These are phyloP conservation scores for Chironomus tepperi DNA, from an alignment of 1,140 invertebrate species.

Conservation along the genomic window DNA sequence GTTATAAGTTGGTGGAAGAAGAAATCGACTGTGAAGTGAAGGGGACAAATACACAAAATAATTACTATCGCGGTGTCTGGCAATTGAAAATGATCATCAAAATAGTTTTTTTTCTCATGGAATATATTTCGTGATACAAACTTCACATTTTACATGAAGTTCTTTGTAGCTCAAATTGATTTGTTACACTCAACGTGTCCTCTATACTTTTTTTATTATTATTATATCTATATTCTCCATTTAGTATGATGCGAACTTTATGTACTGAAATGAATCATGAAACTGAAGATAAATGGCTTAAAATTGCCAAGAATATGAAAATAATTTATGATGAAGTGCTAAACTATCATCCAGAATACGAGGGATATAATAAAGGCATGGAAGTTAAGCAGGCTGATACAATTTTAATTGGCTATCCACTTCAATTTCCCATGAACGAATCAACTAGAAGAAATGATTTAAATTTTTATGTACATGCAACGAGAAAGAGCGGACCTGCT, in stretches of 20 bases:
- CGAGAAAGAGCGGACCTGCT: constrained; percentile 43
- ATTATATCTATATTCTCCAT: not conserved
- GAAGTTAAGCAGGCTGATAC: constrained; percentile 48
- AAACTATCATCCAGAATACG: constrained; percentile 48
- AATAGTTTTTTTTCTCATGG: not conserved
- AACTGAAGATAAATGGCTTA: constrained; percentile 35
- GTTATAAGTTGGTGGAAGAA: not conserved
- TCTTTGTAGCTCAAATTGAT: not conserved
- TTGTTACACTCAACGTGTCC: not conserved
- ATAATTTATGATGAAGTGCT: constrained; percentile 40
- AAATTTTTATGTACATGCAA: constrained; percentile 44
- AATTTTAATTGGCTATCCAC: constrained; percentile 45
- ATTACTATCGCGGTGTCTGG: constrained; percentile 11
- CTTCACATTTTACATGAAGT: not conserved
- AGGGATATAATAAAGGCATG: constrained; percentile 40
- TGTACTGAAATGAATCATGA: constrained; percentile 4
- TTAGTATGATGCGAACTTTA: not conserved
- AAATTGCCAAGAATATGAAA: constrained; percentile 42
- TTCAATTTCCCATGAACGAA: constrained; percentile 45
- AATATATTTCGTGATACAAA: not conserved
- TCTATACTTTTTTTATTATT: not conserved
- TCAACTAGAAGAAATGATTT: constrained; percentile 45
- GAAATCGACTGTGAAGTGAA: not conserved
- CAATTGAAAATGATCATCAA: constrained; percentile 1
- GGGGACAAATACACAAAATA: not conserved